Evolutionary conservation across 2,888 invertebrate genomes (phyloP).

Genomic region (Galeruca laticollis): DNA sequence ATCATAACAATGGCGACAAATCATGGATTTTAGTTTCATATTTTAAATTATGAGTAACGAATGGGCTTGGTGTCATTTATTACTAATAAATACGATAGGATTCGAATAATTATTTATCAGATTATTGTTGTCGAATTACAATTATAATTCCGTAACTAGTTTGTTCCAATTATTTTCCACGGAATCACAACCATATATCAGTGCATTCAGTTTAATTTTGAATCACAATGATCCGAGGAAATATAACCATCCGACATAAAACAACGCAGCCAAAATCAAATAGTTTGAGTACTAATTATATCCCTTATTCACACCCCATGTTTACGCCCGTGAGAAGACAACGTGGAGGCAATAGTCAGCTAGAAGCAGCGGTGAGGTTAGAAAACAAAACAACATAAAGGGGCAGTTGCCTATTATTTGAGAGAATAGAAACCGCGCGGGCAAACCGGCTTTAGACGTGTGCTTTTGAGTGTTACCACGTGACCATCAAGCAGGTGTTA

Average conservation of each 20-base stretch:
- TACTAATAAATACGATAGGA: no score
- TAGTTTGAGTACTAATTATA: neutral
- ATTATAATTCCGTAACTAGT: no score
- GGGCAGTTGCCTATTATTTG: slow-evolving; percentile 15
- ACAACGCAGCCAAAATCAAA: neutral
- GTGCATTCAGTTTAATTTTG: neutral
- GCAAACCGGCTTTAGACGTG: slow-evolving; percentile 15
- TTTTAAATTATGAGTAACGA: no score
- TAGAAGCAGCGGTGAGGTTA: neutral
- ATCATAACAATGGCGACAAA: no score
- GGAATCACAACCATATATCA: no score
- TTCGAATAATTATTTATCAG: no score
- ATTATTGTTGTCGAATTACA: no score
- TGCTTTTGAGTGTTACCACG: slow-evolving; percentile 26
- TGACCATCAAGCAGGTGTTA: slow-evolving; percentile 31
- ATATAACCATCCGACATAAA: neutral
- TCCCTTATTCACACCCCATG: neutral
- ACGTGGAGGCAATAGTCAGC: neutral
- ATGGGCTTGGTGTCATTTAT: no score
- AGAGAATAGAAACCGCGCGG: neutral
- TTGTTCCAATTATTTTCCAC: no score
- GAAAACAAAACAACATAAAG: slow-evolving; percentile 11
- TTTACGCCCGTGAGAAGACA: neutral
- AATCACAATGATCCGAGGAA: neutral
- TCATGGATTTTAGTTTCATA: no score